These are phyloP conservation scores for Oreochromis aureus DNA, from an alignment of 2,113 vertebrate genomes.

Conservation along the genomic window DNA sequence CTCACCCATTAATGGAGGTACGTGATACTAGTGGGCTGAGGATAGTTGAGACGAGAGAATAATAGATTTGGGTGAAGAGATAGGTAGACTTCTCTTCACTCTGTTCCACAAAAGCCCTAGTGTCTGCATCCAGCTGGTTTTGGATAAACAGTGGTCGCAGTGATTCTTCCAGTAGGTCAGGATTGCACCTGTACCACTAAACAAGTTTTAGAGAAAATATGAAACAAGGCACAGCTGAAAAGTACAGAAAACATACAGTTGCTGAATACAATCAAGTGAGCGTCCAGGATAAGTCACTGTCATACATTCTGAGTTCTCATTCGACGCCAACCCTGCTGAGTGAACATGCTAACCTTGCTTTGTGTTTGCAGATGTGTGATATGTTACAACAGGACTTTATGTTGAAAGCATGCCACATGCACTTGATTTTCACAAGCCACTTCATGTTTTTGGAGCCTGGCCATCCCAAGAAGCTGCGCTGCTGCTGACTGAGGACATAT, in stretches of 20 bases:
- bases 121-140: constrained; percentile 87
- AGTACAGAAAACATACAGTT: not conserved
- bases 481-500: no score
- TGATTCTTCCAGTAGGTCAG: constrained; percentile 82
- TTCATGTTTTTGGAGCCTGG: no score
- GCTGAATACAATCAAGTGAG: not conserved
- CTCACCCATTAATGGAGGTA: constrained; percentile 97
- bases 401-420: no score
- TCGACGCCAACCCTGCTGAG: not conserved
- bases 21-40: constrained; percentile 93
- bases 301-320: not conserved
- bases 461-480: no score
- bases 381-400: no score
- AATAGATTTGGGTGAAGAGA: constrained; percentile 95
- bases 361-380: no score
- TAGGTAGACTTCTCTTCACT: constrained; percentile 95
- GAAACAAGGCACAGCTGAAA: not conserved
- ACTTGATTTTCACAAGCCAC: no score
- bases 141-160: constrained; percentile 84
- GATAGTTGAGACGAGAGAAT: constrained; percentile 90
- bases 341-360: not conserved
- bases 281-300: rapidly evolving
- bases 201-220: not conserved
- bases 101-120: constrained; percentile 84
- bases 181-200: constrained; percentile 90